Base-by-base conservation (phyloP, 2,888 invertebrate species). In the Rugalucina vietnamica region DNA sequence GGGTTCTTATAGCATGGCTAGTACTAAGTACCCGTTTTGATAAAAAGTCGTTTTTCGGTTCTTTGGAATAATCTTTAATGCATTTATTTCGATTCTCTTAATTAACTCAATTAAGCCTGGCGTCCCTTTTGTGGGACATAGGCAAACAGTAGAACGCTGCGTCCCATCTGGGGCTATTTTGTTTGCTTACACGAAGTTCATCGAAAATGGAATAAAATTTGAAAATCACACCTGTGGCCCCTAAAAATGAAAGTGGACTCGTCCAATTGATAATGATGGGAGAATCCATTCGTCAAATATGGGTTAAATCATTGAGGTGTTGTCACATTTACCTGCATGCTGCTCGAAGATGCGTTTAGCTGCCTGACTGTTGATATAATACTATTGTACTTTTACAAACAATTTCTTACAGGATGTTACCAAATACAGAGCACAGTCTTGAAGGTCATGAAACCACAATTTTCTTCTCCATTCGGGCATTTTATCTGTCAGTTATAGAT, bases 371-470 rank as follows among this genome's bases (percentile, higher is more conserved):
- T 43, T 43, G 43, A 43, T 12, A 12, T 12, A 43, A 8, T 12
- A 43, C 43, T 43, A 43, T 18, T 43, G 43, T 43, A 43, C 18
- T 18, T 43, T 18, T 8, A 43, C 43, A 12, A 43, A 43, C 24
- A 39, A 36, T 36, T n/a, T 69, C 21, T 86, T 87, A 10, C 87
- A 92, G 92, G 74, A 90, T 90, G 78, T 29, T 90, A 57, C 92
- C 91, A 8, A 92, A 92, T 69, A 91, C 91, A 0, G 92, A 91
- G 60, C 92, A 92, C 73, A 86, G 89, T 71, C 80, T 88, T 50
- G 86, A 84, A 8, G 91, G 90, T n/a, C 92, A 91, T 73, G 88
- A 89, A 36, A 49, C 86, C 18, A 85, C 88, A 71, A 29, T 90
- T 8, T 43, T 91, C 43, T 89, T 90, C 24, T 79, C 78, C 21